Conservation (phyloP, 2,888 invertebrate genomes). For the Sphinx pinastri region DNA sequence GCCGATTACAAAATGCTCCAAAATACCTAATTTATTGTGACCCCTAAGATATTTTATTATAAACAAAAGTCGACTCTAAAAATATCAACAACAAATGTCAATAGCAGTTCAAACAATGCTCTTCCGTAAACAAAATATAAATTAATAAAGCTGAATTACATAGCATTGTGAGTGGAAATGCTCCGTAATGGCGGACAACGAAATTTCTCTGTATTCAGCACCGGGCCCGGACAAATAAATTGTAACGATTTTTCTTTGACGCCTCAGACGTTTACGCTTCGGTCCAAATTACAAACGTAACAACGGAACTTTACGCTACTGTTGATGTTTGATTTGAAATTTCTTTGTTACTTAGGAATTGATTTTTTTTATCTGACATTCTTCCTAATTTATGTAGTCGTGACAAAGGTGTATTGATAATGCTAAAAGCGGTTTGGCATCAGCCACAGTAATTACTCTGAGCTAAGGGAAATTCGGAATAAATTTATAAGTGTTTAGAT, state of each 20-base stretch:
- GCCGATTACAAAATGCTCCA: too few species aligned
- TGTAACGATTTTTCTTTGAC: constrained; percentile 80
- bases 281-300: constrained; percentile 37
- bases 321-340: constrained; percentile 1
- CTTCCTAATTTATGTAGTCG: too few species aligned
- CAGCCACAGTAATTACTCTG: too few species aligned
- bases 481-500: too few species aligned
- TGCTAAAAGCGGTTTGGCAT: too few species aligned
- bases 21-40: too few species aligned
- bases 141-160: constrained; percentile 56
- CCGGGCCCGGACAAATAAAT: constrained; percentile 69
- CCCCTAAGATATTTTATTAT: not conserved
- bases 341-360: not conserved
- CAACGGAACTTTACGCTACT: not conserved
- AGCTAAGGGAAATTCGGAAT: too few species aligned
- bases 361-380: too few species aligned
- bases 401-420: too few species aligned
- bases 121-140: constrained; percentile 44
- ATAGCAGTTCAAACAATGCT: constrained; percentile 14
- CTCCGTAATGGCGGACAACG: constrained; percentile 60
- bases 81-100: constrained; percentile 21
- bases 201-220: constrained; percentile 65
- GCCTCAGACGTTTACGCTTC: constrained; percentile 61
- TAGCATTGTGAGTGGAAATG: constrained; percentile 53
- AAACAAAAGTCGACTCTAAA: not conserved